A percentile compares a stretch with the other conserved stretches of the same genome.
phyloP scores from a whole-genome alignment of 2,797 vertebrate genomes.

The Decapterus maruadsi region DNA sequence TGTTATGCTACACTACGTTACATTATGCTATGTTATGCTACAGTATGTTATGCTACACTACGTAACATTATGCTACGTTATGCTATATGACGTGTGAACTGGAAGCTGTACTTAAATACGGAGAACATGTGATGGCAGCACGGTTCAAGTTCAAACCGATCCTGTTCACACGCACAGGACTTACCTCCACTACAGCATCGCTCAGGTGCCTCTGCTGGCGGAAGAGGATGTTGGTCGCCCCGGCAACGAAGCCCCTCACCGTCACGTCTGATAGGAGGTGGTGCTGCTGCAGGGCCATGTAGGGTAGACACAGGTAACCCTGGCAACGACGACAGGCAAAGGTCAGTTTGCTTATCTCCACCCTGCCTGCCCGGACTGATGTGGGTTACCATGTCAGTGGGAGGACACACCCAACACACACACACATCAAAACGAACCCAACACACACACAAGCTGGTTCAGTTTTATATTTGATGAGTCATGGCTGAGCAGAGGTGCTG shows the following conservation, averaged over 20 bases:
- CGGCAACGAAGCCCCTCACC: conserved; percentile 94
- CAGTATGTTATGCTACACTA: too few relatives aligned
- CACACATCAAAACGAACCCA: background rate
- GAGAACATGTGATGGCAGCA: too few relatives aligned
- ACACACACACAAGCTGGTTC: background rate
- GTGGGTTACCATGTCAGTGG: background rate
- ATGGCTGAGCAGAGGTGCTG: background rate
- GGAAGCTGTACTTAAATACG: too few relatives aligned
- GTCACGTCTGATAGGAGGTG: conserved; percentile 95
- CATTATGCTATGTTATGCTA: too few relatives aligned
- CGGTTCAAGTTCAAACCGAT: too few relatives aligned
- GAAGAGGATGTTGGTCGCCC: conserved; percentile 98
- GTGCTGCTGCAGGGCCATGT: conserved; percentile 99
- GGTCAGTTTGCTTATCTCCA: conserved; percentile 10
- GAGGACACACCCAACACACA: background rate
- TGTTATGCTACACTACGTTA: too few relatives aligned
- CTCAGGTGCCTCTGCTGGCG: conserved; percentile 97
- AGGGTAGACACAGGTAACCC: conserved; percentile 98
- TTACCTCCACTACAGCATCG: conserved; percentile 93
- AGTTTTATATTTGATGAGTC: background rate
- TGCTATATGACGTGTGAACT: too few relatives aligned
- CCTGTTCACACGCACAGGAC: too few relatives aligned
- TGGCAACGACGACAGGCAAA: conserved; percentile 69
- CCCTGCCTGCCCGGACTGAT: too few relatives aligned
- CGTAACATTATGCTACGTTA: too few relatives aligned